phyloP scores from a whole-genome alignment of 2,888 invertebrate species.

The Sericinus montela region DNA sequence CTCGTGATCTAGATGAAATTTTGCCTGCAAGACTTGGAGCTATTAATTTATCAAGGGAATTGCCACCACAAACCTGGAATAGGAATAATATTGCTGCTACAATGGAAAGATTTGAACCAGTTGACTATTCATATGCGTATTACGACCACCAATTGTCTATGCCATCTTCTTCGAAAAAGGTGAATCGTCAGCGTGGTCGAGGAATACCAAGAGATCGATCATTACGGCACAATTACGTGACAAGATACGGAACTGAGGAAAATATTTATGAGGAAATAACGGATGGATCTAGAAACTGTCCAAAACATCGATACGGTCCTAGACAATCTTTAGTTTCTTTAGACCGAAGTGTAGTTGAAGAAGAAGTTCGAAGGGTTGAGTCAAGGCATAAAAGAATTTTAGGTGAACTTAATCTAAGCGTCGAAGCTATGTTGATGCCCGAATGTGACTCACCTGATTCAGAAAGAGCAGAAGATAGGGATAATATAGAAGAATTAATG shows the following conservation, averaged over 20 bases:
- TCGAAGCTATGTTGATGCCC: constrained; percentile 95
- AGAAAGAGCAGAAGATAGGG: constrained; percentile 81
- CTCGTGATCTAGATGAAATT: constrained; percentile 73
- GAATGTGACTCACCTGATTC: constrained; percentile 83
- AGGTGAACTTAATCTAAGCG: constrained; percentile 91
- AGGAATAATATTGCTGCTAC: constrained; percentile 82
- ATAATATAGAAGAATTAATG: constrained; percentile 82
- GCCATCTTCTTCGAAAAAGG: constrained; percentile 73
- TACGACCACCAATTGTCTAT: constrained; percentile 86
- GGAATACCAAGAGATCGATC: constrained; percentile 64
- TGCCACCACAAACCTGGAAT: constrained; percentile 77
- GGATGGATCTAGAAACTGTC: constrained; percentile 78
- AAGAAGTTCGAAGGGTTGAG: constrained; percentile 91
- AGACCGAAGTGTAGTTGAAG: constrained; percentile 87
- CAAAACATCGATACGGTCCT: constrained; percentile 70
- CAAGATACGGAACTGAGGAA: constrained; percentile 90
- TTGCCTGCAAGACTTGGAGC: constrained; percentile 72
- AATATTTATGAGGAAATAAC: constrained; percentile 90
- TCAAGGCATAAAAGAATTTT: constrained; percentile 89
- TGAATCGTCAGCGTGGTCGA: constrained; percentile 65
- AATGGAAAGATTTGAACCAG: constrained; percentile 82
- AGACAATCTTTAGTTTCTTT: constrained; percentile 83
- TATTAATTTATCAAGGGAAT: constrained; percentile 63
- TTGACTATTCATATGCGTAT: constrained; percentile 92
- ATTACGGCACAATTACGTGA: constrained; percentile 85